These are phyloP conservation scores for Falco biarmicus DNA, from an alignment of 2,797 vertebrate genomes.

Conservation along the genomic window DNA sequence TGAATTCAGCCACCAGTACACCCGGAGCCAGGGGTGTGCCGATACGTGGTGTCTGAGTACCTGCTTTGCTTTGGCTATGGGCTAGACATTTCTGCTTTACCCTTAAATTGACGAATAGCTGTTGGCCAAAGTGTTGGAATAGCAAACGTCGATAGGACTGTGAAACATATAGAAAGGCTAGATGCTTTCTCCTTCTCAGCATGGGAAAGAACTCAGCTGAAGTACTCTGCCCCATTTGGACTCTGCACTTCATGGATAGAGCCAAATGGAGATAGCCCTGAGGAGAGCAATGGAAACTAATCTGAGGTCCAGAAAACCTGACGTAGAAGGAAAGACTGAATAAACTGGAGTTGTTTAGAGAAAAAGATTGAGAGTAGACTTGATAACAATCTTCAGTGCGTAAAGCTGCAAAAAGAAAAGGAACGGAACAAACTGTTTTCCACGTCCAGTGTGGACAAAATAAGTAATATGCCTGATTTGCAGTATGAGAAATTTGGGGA, in stretches of 20 bases:
- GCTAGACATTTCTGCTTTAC: not conserved
- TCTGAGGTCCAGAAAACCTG: conserved; percentile 24
- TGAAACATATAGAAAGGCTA: not conserved
- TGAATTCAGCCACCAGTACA: not conserved
- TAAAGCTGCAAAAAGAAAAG: not conserved
- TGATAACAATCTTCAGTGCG: not conserved
- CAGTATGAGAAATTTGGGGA: not conserved
- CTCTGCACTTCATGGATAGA: not conserved
- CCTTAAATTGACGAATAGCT: not conserved
- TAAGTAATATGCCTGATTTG: not conserved
- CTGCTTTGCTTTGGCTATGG: not conserved
- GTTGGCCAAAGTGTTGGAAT: not conserved
- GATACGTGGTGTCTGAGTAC: not conserved
- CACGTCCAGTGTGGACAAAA: not conserved
- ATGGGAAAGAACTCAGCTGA: not conserved
- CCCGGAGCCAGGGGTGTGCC: not conserved
- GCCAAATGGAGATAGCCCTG: conserved; percentile 5
- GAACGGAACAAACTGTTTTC: not conserved
- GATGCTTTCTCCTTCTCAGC: not conserved
- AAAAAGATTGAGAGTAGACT: not conserved
- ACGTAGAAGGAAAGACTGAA: conserved; percentile 2
- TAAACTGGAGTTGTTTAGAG: not conserved
- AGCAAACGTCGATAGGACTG: not conserved
- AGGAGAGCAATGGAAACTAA: conserved; percentile 21
- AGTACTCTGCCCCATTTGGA: conserved; percentile 21